These are phyloP conservation scores for Drosophila nigricruria DNA, from an alignment of 2,888 invertebrate species.

Conservation along the genomic window DNA sequence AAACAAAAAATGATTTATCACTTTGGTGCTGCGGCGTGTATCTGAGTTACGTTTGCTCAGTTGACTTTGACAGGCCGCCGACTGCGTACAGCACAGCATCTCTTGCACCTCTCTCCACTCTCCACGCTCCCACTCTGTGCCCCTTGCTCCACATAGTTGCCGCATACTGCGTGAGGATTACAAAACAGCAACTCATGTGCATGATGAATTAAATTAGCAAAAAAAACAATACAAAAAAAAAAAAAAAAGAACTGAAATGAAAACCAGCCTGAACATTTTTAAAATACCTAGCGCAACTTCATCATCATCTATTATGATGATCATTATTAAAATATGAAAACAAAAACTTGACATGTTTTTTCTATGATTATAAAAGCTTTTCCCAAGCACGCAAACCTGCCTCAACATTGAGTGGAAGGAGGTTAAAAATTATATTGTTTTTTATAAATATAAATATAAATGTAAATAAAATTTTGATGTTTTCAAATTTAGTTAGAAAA, in stretches of 20 bases:
- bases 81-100: conserved; percentile 22
- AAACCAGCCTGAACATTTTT: conserved; percentile 18
- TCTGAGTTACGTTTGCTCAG: conserved; percentile 64
- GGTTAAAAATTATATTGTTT: background rate
- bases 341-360: conserved; percentile 1
- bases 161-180: conserved; percentile 61
- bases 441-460: background rate
- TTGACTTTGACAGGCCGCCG: conserved; percentile 75
- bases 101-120: background rate
- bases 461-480: background rate
- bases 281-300: conserved; percentile 8
- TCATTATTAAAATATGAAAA: background rate
- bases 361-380: conserved; percentile 9
- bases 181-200: conserved; percentile 77
- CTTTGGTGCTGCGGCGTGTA: conserved; percentile 41
- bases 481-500: background rate
- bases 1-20: conserved; percentile 75
- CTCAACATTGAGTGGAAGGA: conserved; percentile 11
- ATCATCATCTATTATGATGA: background rate
- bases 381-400: conserved; percentile 12
- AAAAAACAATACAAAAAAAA: conserved; percentile 15
- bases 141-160: conserved; percentile 1
- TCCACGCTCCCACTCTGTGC: background rate
- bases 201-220: conserved; percentile 78
- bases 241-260: conserved; percentile 12